Evolutionary conservation across 2,113 vertebrate species (phyloP), one percentile per base, ranked within the genome.

Genomic region (Chionis minor): DNA sequence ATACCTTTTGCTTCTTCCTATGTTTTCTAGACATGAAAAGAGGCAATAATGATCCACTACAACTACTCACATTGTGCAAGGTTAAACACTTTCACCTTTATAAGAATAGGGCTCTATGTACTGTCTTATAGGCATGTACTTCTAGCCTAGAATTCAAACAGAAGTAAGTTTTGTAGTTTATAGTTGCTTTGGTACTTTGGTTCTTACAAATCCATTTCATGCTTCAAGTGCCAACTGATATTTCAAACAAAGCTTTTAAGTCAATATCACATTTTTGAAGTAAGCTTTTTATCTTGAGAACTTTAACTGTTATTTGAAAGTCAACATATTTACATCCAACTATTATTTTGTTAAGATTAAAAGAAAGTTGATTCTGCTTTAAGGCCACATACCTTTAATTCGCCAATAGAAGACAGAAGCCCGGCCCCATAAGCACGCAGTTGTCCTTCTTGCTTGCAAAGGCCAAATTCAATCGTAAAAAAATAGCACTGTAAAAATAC

Each of bases 381-480:
- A 85, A 88, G n/a, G 67, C 58, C 69, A 93, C 94, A 10, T 98
- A 99, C 99, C 99, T 98, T 98, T 87, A 99, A 95, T 89, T 99
- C 99, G 65, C 99, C 99, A 42, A 99, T 99, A 54, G 99, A 99
- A 35, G 99, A 99, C 79, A 99, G 98, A 26, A 99, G 98, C 20
- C 99, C 99, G 18, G 99, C 99, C 32, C 99, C 99, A 2, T 99
- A 99, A 22, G 99, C 99, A 94, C 99, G 98, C n/a, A 99, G 97
- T 21, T 99, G 99, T 59, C 99, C 99, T 30, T 99, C 99, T 97
- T 99, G 99, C 96, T 99, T 99, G 96, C 99, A 99, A 84, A 99
- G 98, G 63, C 99, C 99, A 95, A 99, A 99, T 98, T 99, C 99
- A 14, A 99, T 99, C 0, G 99, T 99, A 98, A 99, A 99, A 98